Base-by-base conservation (phyloP, 2,888 invertebrate genomes). In the Drosophila ochracea region DNA sequence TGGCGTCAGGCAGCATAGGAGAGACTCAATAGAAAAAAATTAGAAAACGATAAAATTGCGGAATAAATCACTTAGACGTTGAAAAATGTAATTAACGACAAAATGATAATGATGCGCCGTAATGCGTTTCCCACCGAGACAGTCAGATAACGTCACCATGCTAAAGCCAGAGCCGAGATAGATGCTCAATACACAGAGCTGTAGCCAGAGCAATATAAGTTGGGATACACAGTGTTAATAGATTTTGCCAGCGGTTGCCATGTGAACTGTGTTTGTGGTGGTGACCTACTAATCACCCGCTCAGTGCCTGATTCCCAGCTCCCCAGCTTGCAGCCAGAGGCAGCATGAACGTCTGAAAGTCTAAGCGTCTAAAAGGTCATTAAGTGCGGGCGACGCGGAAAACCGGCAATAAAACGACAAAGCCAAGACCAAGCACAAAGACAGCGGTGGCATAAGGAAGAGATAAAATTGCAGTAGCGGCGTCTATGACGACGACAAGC, bases 81-180 rank as follows among this genome's bases (percentile, higher is more conserved):
- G 79, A 85, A 90, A 91, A 91, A 91, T 83, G 82, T 90, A 91
- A 91, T 90, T 89, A 90, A 89, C 87, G 88, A 89, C 83, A 89
- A 83, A 91, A 83, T 89, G 89, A 91, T 90, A 90, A 90, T 90
- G 87, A 90, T 75, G 87, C 83, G 73, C 57, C 73, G 80, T 78
- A 82, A 77, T 69, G 75, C 85, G 73, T 80, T 88, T 80, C 69
- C 79, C 79, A 68, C 28, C 59, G 70, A 70, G 72, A 55, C 67
- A 60, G 59, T 33, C 43, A 68, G 50, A 68, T 50, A 74, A 33
- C 30, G 54, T 47, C 57, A n/a, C 4, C 21, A 5, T 19, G 61
- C 53, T 31, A 21, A 11, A 37, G 52, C 37, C 25, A 57, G 16
- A 16, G 25, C 25, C 16, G 25, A 50, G 13, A 30, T 9, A 2